Conservation (phyloP, 1,140 invertebrate species). For the Drosophila mayri region DNA sequence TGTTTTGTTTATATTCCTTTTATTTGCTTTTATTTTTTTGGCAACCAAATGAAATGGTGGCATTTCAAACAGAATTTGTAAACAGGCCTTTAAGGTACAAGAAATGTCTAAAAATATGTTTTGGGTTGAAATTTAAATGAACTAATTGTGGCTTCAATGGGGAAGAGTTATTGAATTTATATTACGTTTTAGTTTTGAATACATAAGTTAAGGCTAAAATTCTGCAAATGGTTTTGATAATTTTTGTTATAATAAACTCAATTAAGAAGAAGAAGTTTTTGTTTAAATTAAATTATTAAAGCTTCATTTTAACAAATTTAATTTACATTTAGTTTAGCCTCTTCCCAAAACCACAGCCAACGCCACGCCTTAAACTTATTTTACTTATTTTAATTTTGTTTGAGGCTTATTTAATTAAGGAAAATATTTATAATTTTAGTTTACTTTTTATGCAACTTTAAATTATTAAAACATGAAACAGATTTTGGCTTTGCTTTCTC, state of each 20-base stretch:
- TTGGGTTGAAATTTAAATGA: not conserved
- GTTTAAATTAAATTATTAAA: not conserved
- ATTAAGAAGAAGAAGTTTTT: not conserved
- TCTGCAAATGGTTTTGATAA: not conserved
- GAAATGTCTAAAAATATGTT: not conserved
- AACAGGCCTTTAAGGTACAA: slow-evolving; percentile 24
- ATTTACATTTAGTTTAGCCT: not conserved
- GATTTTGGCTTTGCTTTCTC: not conserved
- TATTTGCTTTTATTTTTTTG: slow-evolving; percentile 28
- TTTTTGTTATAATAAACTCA: not conserved
- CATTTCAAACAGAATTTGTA: slow-evolving; percentile 42
- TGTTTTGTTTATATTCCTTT: slow-evolving; percentile 45
- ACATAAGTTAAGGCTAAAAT: not conserved
- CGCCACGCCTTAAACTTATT: not conserved
- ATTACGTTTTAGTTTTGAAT: not conserved
- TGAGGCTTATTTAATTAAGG: no score
- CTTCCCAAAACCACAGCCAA: no score
- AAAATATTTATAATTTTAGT: no score
- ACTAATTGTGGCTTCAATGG: not conserved
- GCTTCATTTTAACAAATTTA: not conserved
- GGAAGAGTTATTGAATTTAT: not conserved
- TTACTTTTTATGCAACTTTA: not conserved
- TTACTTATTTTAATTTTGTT: no score
- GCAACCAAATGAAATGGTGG: slow-evolving; percentile 50
- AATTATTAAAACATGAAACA: not conserved